Evolutionary conservation across 2,888 invertebrate species (phyloP).

Genomic region (Antheraea yamamai): DNA sequence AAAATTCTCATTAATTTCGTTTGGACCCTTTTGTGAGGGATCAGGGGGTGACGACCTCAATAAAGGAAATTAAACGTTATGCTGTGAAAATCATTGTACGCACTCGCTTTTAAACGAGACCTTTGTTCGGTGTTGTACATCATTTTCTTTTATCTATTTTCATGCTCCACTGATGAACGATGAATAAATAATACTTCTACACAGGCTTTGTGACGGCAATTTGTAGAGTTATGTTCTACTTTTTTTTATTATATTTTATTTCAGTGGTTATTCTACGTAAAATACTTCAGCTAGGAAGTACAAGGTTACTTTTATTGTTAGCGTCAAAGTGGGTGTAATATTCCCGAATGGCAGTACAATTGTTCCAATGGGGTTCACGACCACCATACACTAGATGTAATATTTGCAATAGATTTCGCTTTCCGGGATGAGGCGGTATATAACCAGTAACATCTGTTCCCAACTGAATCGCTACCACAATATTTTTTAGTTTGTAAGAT

Average conservation of each 20-base stretch:
- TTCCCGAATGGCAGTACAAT: too few species aligned
- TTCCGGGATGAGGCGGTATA: too few species aligned
- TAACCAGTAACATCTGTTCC: too few species aligned
- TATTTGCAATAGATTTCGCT: too few species aligned
- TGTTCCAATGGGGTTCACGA: too few species aligned
- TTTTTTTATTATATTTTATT: background rate
- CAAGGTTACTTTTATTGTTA: too few species aligned
- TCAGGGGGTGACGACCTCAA: slow-evolving; percentile 26
- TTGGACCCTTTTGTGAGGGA: slow-evolving; percentile 31
- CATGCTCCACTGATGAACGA: background rate
- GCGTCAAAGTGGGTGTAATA: too few species aligned
- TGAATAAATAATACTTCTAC: background rate
- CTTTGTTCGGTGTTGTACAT: slow-evolving; percentile 9
- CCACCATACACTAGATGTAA: too few species aligned
- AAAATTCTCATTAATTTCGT: slow-evolving; percentile 46
- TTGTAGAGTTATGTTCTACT: background rate
- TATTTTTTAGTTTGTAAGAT: too few species aligned
- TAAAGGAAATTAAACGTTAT: slow-evolving; percentile 33
- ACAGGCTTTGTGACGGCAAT: background rate
- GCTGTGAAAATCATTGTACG: slow-evolving; percentile 15
- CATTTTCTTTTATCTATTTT: slow-evolving; percentile 5
- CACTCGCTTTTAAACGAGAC: slow-evolving; percentile 8
- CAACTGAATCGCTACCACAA: too few species aligned
- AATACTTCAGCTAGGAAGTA: background rate
- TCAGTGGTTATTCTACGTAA: background rate